Base-by-base conservation (phyloP, 2,113 vertebrate species). In the Aphyosemion australe region DNA sequence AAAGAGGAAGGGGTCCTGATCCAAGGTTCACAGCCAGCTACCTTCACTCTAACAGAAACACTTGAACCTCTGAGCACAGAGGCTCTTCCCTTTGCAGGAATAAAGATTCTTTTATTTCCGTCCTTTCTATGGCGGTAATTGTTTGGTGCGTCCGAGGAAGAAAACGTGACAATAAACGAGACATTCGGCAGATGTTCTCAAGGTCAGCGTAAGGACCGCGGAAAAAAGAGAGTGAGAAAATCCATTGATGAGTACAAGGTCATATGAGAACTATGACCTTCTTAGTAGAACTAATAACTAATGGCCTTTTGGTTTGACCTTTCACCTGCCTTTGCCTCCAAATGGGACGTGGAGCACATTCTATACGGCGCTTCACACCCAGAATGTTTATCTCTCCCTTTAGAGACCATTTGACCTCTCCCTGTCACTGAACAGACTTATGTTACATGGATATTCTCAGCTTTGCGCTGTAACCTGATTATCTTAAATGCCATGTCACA, bases 271-370 rank as follows among this genome's bases (percentile, higher is more conserved):
- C 76, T 82, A 70, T 76, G 68, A 70, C 71, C 76, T 83, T 86
- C 80, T 84, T 83, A 56, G 26, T 82, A 80, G 87, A 87, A 81
- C 78, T 85, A 87, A 89, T 88, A 80, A 84, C 74, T 75, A 66
- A 70, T 67, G 70, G 74, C 74, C 80, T 84, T 79, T 78, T 63
- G 69, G 78, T 84, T 78, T 85, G 80, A 82, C 82, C 84, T 90
- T 80, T 88, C 69, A 86, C 83, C 84, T 70, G 46, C 6, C 10
- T 5, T 57, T 67, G 70, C 54, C 78, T 66, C 70, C 79, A 73
- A 83, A 67, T 77, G 63, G 61, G 69, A 62, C 69, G 80, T 54
- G 51, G 58, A 79, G 58, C 52, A 74, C 76, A 78, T 58, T 69
- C 68, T 61, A 32, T 74, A 60, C 13, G 42, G 71, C 51, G 51